Evolutionary conservation across 2,113 vertebrate species (phyloP).

Genomic region (Scalopus aquaticus): DNA sequence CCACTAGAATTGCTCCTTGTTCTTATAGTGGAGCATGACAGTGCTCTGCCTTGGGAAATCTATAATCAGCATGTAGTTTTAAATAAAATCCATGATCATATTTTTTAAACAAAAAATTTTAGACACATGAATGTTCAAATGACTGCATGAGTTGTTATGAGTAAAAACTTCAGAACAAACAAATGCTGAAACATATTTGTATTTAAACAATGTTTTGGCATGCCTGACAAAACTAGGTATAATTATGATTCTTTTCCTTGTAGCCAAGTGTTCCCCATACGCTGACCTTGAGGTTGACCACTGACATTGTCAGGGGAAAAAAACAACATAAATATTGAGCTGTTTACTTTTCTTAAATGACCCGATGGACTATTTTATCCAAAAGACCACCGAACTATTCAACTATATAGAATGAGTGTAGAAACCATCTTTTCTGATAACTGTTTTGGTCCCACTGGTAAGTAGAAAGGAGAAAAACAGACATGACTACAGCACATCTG

Average conservation of each 20-base stretch:
- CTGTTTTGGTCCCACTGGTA: conserved; percentile 1
- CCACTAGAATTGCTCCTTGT: background rate
- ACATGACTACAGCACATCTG: background rate
- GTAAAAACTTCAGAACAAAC: conserved; percentile 9
- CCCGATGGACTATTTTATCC: background rate
- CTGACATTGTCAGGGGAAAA: background rate
- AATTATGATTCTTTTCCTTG: background rate
- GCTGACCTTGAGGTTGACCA: background rate
- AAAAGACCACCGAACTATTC: background rate
- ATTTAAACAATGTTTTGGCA: background rate
- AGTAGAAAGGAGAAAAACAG: conserved; percentile 42
- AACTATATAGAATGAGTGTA: background rate
- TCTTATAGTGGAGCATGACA: background rate
- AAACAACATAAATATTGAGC: background rate
- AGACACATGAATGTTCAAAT: background rate
- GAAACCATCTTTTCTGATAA: background rate
- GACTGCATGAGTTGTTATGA: background rate
- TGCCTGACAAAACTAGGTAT: background rate
- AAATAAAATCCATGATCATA: background rate
- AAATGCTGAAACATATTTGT: background rate
- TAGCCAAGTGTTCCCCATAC: background rate
- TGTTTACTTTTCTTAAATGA: background rate
- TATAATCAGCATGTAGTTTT: background rate
- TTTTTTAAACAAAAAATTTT: conserved; percentile 16
- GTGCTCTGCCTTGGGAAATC: background rate